Conservation (phyloP, 2,888 invertebrate genomes). For the Tupiocoris notatus region DNA sequence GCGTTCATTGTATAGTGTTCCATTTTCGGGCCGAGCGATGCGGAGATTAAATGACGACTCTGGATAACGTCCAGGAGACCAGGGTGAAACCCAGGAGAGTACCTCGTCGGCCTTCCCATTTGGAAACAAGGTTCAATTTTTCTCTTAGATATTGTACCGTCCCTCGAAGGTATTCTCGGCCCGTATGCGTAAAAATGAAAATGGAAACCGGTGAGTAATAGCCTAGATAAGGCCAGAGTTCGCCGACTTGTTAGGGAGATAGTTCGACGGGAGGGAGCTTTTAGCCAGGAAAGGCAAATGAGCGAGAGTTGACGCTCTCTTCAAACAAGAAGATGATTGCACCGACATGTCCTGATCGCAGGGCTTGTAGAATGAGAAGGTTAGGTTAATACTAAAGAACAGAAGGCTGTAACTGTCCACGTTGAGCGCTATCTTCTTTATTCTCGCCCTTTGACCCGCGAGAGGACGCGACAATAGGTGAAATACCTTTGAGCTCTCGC, state of each 20-base stretch:
- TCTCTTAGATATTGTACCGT: not conserved
- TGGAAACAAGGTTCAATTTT: not conserved
- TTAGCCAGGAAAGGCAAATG: not conserved
- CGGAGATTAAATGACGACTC: not conserved
- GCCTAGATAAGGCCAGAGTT: not conserved
- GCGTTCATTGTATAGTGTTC: not conserved
- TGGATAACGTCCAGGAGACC: not conserved
- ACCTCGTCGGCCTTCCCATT: not conserved
- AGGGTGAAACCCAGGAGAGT: not conserved
- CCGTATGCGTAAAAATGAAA: not conserved
- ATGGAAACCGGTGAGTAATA: not conserved
- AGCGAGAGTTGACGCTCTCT: not conserved
- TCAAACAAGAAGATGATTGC: not conserved
- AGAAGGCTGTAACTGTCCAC: not conserved
- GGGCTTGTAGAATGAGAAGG: not conserved
- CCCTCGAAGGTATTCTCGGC: not conserved
- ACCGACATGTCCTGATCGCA: not conserved
- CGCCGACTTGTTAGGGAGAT: not conserved
- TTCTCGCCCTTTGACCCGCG: not conserved
- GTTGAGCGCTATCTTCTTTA: not conserved
- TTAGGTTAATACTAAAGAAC: not conserved
- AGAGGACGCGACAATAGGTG: not conserved
- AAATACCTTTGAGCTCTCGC: not conserved
- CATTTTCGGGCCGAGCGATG: not conserved
- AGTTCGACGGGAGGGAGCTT: not conserved